A percentile compares a stretch with the other conserved stretches of the same genome.
These are phyloP conservation scores for Neodiprion pinetum DNA, from an alignment of 1,140 invertebrate genomes.

Conservation along the genomic window DNA sequence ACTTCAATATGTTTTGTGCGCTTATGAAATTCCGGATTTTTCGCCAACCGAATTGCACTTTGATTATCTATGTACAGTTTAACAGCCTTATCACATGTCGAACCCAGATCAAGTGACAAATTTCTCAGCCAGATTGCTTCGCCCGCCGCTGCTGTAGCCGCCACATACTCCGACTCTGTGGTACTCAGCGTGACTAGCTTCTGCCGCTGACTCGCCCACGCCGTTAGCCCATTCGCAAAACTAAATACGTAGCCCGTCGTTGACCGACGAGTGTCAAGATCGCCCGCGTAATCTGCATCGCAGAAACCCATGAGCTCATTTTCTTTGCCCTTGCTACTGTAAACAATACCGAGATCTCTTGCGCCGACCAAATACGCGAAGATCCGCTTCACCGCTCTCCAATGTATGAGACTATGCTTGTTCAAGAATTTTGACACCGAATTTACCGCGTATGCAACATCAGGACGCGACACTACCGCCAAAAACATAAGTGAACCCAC, in stretches of 20 bases:
- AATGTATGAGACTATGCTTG: constrained; percentile 1
- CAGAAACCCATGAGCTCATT: background rate
- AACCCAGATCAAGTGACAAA: background rate
- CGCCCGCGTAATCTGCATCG: constrained; percentile 1
- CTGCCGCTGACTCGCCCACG: background rate
- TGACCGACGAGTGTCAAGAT: constrained; percentile 9
- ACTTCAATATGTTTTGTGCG: constrained; percentile 43
- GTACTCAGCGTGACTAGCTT: background rate
- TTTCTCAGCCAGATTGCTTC: constrained; percentile 13
- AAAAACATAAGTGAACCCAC: constrained; percentile 1
- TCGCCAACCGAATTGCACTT: constrained; percentile 49
- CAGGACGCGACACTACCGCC: background rate
- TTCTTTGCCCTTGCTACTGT: background rate
- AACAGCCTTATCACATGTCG: constrained; percentile 5
- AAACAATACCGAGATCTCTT: background rate
- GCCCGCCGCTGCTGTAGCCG: constrained; percentile 14
- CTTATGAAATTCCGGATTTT: constrained; percentile 45
- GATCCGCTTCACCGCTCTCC: background rate
- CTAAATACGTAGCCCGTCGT: constrained; percentile 22
- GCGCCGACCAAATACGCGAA: background rate
- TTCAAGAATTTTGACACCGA: constrained; percentile 5
- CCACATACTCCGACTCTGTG: constrained; percentile 13
- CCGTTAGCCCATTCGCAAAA: constrained; percentile 1
- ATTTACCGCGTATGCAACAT: background rate
- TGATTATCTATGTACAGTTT: constrained; percentile 40